A percentile compares a stretch with the other conserved stretches of the same genome.
These are phyloP conservation scores for Dolichoris vasculosae DNA, from an alignment of 1,140 invertebrate species.

Conservation along the genomic window DNA sequence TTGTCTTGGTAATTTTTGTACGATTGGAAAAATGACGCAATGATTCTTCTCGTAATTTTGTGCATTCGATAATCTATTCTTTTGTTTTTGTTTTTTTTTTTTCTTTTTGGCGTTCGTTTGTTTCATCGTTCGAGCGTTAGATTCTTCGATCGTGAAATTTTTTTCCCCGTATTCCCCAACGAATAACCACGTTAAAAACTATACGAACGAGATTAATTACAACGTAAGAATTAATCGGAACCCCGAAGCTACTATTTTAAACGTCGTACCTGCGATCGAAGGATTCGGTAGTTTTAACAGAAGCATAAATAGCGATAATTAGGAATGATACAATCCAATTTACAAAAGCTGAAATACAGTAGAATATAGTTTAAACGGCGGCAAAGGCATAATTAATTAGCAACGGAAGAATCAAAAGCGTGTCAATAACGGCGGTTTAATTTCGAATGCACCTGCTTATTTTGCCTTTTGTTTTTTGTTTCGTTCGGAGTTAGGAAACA, in stretches of 20 bases:
- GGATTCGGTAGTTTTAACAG: too few relatives aligned
- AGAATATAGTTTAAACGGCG: not conserved
- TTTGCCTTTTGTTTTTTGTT: not conserved
- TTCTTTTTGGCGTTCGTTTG: too few relatives aligned
- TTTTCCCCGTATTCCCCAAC: too few relatives aligned
- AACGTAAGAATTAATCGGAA: too few relatives aligned
- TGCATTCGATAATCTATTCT: not conserved
- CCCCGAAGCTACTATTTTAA: too few relatives aligned
- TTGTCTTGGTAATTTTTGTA: not conserved
- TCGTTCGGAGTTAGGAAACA: not conserved
- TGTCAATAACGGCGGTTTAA: not conserved
- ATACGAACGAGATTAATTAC: too few relatives aligned
- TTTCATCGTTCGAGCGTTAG: too few relatives aligned
- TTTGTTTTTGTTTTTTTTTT: too few relatives aligned
- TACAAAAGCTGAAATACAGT: too few relatives aligned
- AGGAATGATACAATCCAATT: not conserved
- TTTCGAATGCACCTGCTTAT: not conserved
- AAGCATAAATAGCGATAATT: not conserved
- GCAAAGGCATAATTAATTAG: not conserved
- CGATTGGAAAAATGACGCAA: not conserved
- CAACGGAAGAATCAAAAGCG: not conserved
- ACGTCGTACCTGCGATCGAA: too few relatives aligned
- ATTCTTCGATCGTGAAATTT: too few relatives aligned
- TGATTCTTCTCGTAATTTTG: not conserved
- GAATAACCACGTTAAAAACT: too few relatives aligned